Evolutionary conservation across 2,888 invertebrate species (phyloP), one percentile per base, ranked within the genome.

Genomic region (Synergus umbraculus): DNA sequence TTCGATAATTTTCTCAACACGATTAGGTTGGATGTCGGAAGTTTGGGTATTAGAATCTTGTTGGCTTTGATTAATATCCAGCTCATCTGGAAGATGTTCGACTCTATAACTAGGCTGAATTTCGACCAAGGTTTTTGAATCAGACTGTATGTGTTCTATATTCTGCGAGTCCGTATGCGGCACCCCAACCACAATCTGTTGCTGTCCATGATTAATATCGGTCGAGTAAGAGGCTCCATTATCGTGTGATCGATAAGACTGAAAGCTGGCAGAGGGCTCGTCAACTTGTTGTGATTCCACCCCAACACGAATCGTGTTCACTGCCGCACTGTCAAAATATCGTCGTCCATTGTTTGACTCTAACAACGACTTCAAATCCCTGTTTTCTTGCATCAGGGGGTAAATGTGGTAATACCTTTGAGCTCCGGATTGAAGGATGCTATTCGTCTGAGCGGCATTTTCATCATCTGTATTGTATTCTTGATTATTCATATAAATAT

Each of bases 1-100:
- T 77, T 94, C 93, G 0, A 92, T 88, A 1, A 92, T 88, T 86
- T 91, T 91, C 78, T 91, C 90, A 8, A 91, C 84, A 0, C 89
- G 82, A 77, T 60, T n/a, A 46, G 58, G 13, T 29, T 29, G 78
- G 9, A 66, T 43, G 4, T 66, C 66, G 8, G 29, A 13, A 63
- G 63, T 5, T 63, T 63, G 12, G 1, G 7, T 13, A 7, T 63
- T 12, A 13, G 29, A 5, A 29, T 13, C 13, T 63, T 63, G 9
- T 63, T 58, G 41, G 3, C 41, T 29, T 65, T 44, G 66, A 10
- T 9, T 43, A 44, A 44, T 41, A n/a, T 43, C 18, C 9, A 10
- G 43, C 43, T 66, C 66, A 8, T 44, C n/a, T 12, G 63, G 63
- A 0, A 63, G 12, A 22, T 63, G 63, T n/a, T 66, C 66, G 7